phyloP scores from a whole-genome alignment of 1,140 invertebrate genomes.

The Brachionus asplanchnoidis region DNA sequence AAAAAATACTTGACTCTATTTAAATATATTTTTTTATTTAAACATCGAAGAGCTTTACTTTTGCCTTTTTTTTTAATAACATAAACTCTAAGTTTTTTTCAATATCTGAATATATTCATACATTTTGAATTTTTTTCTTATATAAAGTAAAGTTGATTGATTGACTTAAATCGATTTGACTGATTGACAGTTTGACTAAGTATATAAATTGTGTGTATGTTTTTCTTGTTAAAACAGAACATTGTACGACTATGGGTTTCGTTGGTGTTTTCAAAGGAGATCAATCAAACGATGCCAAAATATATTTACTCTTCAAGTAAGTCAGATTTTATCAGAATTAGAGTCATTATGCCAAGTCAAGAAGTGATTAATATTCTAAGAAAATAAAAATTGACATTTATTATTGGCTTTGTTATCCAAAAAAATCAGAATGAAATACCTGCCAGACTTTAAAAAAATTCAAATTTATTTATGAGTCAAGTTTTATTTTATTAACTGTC shows the following conservation, averaged over 20 bases:
- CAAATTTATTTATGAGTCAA: background rate
- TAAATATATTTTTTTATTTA: background rate
- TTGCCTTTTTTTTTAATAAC: background rate
- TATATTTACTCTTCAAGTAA: background rate
- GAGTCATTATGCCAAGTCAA: background rate
- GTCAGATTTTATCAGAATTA: background rate
- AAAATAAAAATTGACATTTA: constrained; percentile 5
- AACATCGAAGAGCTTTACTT: background rate
- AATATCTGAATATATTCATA: background rate
- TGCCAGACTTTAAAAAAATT: background rate
- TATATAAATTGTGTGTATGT: constrained; percentile 20
- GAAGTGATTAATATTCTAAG: background rate
- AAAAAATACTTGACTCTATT: too few relatives aligned
- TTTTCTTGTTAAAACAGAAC: constrained; percentile 13
- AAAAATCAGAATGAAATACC: background rate
- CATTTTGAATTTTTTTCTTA: background rate
- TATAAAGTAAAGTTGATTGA: background rate
- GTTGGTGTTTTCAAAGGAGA: background rate
- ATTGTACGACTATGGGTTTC: background rate
- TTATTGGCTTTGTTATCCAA: constrained; percentile 4
- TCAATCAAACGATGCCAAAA: constrained; percentile 37
- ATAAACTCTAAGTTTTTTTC: background rate
- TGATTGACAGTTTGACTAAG: constrained; percentile 33
- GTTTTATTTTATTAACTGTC: background rate
- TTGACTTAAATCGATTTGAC: constrained; percentile 34